Base-by-base conservation (phyloP, 2,797 vertebrate genomes). In the Simalia tracyae region DNA sequence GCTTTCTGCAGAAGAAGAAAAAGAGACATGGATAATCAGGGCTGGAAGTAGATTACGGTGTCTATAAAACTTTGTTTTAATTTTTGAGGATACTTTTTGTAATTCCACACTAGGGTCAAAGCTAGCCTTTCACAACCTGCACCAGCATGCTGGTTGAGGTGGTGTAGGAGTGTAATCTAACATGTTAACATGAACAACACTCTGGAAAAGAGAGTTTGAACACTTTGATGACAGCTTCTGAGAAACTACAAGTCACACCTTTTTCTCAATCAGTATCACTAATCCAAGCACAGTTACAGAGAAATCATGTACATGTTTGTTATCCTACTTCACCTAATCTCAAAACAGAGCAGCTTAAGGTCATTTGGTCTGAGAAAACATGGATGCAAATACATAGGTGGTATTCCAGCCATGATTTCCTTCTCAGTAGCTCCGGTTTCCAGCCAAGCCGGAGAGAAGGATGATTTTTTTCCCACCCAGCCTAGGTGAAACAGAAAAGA, bases 1-100 rank as follows among this genome's bases (percentile, higher is more conserved):
- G 59, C 22, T 46, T 87, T 90, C 92, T 90, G 85, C 57, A 90
- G n/a, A 64, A 19, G 66, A 17, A 63, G 15, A 87, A 87, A 87
- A 66, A 85, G 81, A 66, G 42, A 88, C 22, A 64, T 6, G 17
- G 56, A 61, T 54, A 50, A 89, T 86, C 46, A 42, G 26, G 4
- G 63, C 31, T 81, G 22, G 28, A 42, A 46, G 61, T 0, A 54
- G 17, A 76, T 12, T 31, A 4, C 28, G 2, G 22, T 3, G 24
- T 11, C 61, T 81, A 15, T 46, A 46, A 76, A 59, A 76, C 50
- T 19, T 87, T 22, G 19, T 7, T 17, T 54, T 66, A 42, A 2
- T 14, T 28, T 6, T 50, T 28, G 19, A 57, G 36, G 46, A n/a
- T 31, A 2, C 56, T 31, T 15, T 31, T 36, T 22, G 56, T 22